A percentile compares a stretch with the other conserved stretches of the same genome.
phyloP scores from a whole-genome alignment of 2,113 vertebrate genomes.

The Isichthys henryi region DNA sequence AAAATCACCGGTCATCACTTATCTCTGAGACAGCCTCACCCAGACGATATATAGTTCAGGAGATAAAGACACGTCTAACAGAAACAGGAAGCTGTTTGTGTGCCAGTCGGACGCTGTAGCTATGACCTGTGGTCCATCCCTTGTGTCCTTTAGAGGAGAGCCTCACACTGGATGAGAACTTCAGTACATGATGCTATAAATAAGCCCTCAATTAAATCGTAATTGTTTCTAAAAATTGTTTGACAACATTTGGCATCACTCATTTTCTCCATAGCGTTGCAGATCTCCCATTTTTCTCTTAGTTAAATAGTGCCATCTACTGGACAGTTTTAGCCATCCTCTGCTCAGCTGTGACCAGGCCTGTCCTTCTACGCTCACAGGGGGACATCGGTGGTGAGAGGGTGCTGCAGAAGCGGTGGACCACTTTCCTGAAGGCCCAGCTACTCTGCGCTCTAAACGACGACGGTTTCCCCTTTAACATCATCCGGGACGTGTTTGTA shows the following conservation, averaged over 20 bases:
- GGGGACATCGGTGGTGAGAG: slow-evolving; percentile 86
- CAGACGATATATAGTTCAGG: not conserved
- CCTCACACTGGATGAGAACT: not conserved
- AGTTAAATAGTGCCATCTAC: slow-evolving; percentile 34
- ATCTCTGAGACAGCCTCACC: not conserved
- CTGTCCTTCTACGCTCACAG: slow-evolving; percentile 45
- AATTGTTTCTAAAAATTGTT: not conserved
- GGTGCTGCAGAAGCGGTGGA: slow-evolving; percentile 93
- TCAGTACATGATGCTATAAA: not conserved
- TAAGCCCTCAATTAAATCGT: not conserved
- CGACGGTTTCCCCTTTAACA: slow-evolving; percentile 91
- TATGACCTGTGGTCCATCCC: not conserved
- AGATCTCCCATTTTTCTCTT: slow-evolving; percentile 25
- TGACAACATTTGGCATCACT: not conserved
- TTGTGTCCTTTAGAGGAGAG: not conserved
- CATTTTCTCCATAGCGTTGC: not conserved
- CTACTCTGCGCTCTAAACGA: slow-evolving; percentile 80
- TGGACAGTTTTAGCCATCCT: slow-evolving; percentile 19
- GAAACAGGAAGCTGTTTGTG: not conserved
- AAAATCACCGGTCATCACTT: not conserved
- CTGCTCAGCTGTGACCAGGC: not conserved
- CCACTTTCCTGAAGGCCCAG: slow-evolving; percentile 90
- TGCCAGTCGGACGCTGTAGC: not conserved
- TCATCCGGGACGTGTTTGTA: slow-evolving; percentile 89
- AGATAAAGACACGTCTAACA: not conserved